Evolutionary conservation across 2,113 vertebrate species (phyloP), one percentile per base, ranked within the genome.

Genomic region (Caloenas nicobarica): DNA sequence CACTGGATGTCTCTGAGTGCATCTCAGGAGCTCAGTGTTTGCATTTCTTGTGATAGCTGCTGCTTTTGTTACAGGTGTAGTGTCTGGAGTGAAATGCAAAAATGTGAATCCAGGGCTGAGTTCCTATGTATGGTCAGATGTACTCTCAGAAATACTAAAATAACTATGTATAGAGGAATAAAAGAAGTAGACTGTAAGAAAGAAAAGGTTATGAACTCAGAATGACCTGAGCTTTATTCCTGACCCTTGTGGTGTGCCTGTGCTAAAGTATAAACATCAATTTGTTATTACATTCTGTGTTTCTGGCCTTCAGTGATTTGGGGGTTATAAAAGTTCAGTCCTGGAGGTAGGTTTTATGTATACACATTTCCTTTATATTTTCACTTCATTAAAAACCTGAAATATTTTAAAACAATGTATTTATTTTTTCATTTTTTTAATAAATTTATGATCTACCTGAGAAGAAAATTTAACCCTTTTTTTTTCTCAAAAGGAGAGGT

Each of bases 391-490:
- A 31, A 65, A 22, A 62, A 17, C 3, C 3, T 3, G 13, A 2
- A 2, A 74, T 58, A 76, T 36, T 74, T 74, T 62, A 8, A 74
- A 74, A 50, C 9, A 44, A 58, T 16, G 4, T 5, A n/a, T 88
- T 23, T 6, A 8, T 36, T 48, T 79, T 42, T 71, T 40, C 1
- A 16, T 25, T 57, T 76, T 61, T 80, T 16, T 7, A 50, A 44
- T 58, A 44, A 78, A 87, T 82, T 36, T 61, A 12, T 19, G 0
- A 8, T 62, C 11, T 51, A 15, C 3, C 8, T 53, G 12, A 61
- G 18, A 48, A 69, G 7, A 80, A 73, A 13, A 11, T 3, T 13
- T 11, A n/a, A 17, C 4, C 0, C 2, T 17, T 38, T 36, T 36
- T 88, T 69, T 78, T 65, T 24, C 11, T 40, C 8, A 64, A 40